A percentile compares a stretch with the other conserved stretches of the same genome.
Conservation (phyloP, 2,888 invertebrate species). For the Pandemis heparana region DNA sequence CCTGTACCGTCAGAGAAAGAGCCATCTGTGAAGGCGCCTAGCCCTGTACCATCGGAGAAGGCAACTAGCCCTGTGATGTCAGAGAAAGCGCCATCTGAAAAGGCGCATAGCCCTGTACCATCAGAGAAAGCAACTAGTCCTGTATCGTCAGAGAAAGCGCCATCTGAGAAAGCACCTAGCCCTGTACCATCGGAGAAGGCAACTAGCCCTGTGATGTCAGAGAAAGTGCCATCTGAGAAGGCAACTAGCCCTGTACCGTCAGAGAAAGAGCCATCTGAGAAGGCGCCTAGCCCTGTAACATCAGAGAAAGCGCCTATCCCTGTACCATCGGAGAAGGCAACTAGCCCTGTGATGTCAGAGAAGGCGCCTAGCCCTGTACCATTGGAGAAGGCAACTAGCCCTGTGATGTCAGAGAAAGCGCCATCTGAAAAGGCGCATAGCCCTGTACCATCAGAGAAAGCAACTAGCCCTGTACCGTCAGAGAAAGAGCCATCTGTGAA, state of each 20-base stretch:
- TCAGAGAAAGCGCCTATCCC: slow-evolving; percentile 19
- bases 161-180: background rate
- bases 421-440: slow-evolving; percentile 28
- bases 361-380: slow-evolving; percentile 31
- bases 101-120: background rate
- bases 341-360: slow-evolving; percentile 21
- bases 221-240: slow-evolving; percentile 39
- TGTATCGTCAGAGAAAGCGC: no score
- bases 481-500: slow-evolving; percentile 23
- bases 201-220: slow-evolving; percentile 20
- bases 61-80: no score
- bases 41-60: slow-evolving; percentile 8
- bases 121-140: background rate
- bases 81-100: no score
- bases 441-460: slow-evolving; percentile 23
- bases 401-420: no score
- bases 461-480: slow-evolving; percentile 23
- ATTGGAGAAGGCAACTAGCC: slow-evolving; percentile 17
- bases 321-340: slow-evolving; percentile 25
- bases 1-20: no score
- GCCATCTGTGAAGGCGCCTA: slow-evolving; percentile 1
- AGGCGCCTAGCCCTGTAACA: slow-evolving; percentile 10
- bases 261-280: no score
- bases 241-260: slow-evolving; percentile 1
- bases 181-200: slow-evolving; percentile 10